Evolutionary conservation across 2,888 invertebrate species (phyloP).

Genomic region (Thymelicus lineola): DNA sequence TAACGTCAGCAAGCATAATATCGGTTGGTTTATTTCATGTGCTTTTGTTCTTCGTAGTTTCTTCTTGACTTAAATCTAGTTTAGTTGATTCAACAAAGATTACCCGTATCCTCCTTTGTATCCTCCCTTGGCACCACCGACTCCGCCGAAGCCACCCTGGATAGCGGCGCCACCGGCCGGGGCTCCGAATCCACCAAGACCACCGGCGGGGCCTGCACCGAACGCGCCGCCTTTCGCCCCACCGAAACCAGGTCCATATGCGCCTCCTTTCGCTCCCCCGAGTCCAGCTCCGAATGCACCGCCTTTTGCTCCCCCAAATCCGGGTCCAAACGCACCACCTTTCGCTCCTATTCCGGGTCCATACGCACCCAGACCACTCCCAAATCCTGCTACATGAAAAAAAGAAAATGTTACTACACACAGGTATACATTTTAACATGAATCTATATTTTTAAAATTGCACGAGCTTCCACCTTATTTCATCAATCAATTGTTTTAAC

Average conservation of each 20-base stretch:
- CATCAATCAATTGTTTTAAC: too few relatives aligned
- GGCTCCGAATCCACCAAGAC: conserved; percentile 38
- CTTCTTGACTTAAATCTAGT: too few relatives aligned
- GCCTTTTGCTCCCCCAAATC: background rate
- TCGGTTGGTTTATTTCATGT: too few relatives aligned
- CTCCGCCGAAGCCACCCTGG: conserved; percentile 40
- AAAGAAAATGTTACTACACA: too few relatives aligned
- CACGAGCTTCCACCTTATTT: too few relatives aligned
- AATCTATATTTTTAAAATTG: too few relatives aligned
- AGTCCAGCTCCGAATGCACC: background rate
- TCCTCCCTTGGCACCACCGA: conserved; percentile 45
- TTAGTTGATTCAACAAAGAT: conserved; percentile 18
- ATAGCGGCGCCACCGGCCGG: conserved; percentile 22
- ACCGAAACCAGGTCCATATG: conserved; percentile 25
- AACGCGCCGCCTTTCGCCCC: conserved; percentile 33
- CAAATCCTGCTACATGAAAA: too few relatives aligned
- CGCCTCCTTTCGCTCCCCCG: conserved; percentile 29
- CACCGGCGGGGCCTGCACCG: conserved; percentile 28
- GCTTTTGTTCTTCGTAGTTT: too few relatives aligned
- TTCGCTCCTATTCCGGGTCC: background rate
- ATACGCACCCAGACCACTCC: too few relatives aligned
- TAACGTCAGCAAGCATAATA: too few relatives aligned
- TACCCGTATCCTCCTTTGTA: conserved; percentile 59
- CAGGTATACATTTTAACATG: too few relatives aligned
- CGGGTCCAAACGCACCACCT: background rate